Evolutionary conservation across 2,797 vertebrate genomes (phyloP), one percentile per base, ranked within the genome.

Genomic region (Uromys caudimaculatus): DNA sequence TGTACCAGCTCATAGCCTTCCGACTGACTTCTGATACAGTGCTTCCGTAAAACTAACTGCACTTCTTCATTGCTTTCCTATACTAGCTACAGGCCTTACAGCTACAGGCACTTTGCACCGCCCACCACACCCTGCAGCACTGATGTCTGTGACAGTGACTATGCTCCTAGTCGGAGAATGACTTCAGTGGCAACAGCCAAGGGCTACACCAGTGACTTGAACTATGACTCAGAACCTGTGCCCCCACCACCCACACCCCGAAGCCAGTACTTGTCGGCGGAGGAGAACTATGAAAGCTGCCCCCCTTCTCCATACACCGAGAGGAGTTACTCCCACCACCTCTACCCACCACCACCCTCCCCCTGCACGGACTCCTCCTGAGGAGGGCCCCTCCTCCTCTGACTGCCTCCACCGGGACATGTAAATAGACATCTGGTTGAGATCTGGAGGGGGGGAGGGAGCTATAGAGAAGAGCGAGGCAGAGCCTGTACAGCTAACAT

Each of bases 221-320:
- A 99, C 99, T 99, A 99, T 86, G 99, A 99, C 97, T 99, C 99
- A 0, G 99, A 99, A 98, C 99, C 99, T 8, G 99, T 99, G 97
- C 99, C 99, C 0, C 99, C 99, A 0, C 99, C 99, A 0, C 99
- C 99, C 0, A 99, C 99, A 0, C 99, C 99, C 0, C 99, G 99
- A 97, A 99, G 99, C 99, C 99, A 99, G 98, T 99, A 99, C 98
- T 98, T 99, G 98, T 99, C 99, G 0, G 99, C 99, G 0, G 99
- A 99, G 98, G 99, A 99, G 99, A 99, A 99, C 99, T 99, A 99
- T 4, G 99, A 99, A 96, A 99, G 99, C 98, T 99, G 99, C 98
- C 99, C 99, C 0, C 99, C 99, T 0, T 99, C 99, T 29, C 99
- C 99, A 0, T 99, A 99, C 98, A 99, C 99, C 0, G 99, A 99